Conservation (phyloP, 2,888 invertebrate genomes). For the Galeopsomyia nigrocyanea region DNA sequence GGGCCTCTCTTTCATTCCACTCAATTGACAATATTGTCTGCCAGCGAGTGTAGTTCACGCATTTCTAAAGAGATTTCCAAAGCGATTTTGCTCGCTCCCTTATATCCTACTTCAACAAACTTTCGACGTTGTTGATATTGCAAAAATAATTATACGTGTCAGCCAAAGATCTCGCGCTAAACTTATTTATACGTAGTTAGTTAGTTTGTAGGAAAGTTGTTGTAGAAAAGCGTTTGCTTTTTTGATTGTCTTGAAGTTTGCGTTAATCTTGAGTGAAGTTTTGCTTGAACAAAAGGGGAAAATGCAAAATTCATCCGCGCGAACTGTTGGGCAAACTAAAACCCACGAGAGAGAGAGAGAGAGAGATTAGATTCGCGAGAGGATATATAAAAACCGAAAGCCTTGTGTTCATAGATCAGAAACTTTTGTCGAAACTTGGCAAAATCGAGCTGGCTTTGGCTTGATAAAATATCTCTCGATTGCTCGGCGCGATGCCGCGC, state of each 20-base stretch:
- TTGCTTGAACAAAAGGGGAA: too few species aligned
- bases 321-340: constrained; percentile 14
- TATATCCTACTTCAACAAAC: too few species aligned
- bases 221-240: too few species aligned
- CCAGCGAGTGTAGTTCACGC: neutral
- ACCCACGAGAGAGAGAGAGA: neutral
- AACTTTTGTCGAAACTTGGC: neutral
- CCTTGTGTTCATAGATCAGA: neutral
- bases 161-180: too few species aligned
- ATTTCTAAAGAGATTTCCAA: too few species aligned
- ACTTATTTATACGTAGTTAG: too few species aligned
- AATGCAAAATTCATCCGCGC: neutral
- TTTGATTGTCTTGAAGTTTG: too few species aligned
- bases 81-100: too few species aligned
- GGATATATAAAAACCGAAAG: neutral
- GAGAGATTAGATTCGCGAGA: neutral
- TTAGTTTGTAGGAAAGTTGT: too few species aligned
- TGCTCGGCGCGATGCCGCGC: neutral
- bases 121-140: too few species aligned
- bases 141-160: too few species aligned
- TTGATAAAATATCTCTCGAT: constrained; percentile 32
- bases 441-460: neutral
- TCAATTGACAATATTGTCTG: neutral
- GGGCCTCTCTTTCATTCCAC: neutral
- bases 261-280: too few species aligned